Evolutionary conservation across 1,140 invertebrate genomes (phyloP).

Genomic region (Glossosoma conforme): DNA sequence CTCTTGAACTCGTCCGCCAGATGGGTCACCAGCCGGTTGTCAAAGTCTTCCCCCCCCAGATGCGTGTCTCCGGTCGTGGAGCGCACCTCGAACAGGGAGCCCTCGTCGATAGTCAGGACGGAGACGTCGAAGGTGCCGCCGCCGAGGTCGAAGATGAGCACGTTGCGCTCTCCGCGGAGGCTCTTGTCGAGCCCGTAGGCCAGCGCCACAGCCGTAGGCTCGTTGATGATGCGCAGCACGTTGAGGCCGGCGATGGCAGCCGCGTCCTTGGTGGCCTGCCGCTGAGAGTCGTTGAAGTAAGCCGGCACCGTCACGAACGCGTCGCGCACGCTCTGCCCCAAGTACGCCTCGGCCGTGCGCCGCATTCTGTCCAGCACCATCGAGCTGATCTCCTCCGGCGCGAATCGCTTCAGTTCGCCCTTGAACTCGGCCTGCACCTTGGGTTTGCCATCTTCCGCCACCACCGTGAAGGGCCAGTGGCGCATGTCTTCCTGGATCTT

Average conservation of each 20-base stretch:
- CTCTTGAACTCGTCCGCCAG: slow-evolving; percentile 12
- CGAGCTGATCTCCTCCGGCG: slow-evolving; percentile 70
- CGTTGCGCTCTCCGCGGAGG: slow-evolving; percentile 61
- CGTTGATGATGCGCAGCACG: slow-evolving; percentile 67
- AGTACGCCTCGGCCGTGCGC: slow-evolving; percentile 54
- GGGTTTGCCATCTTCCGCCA: slow-evolving; percentile 55
- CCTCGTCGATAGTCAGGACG: slow-evolving; percentile 67
- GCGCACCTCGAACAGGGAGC: slow-evolving; percentile 63
- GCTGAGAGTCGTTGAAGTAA: slow-evolving; percentile 54
- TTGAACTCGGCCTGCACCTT: slow-evolving; percentile 66
- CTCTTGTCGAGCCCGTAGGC: slow-evolving; percentile 74
- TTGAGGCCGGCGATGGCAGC: slow-evolving; percentile 63
- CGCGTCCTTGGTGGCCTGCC: slow-evolving; percentile 56
- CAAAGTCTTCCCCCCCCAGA: slow-evolving; percentile 32
- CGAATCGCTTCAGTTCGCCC: slow-evolving; percentile 62
- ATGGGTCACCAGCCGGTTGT: slow-evolving; percentile 59
- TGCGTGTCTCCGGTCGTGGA: slow-evolving; percentile 58
- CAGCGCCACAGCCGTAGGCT: slow-evolving; percentile 68
- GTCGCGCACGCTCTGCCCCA: slow-evolving; percentile 57
- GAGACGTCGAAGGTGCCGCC: slow-evolving; percentile 63
- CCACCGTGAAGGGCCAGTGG: slow-evolving; percentile 70
- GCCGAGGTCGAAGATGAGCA: slow-evolving; percentile 59
- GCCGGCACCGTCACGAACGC: slow-evolving; percentile 57
- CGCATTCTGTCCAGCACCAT: slow-evolving; percentile 58
- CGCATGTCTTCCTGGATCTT: slow-evolving; percentile 70